These are phyloP conservation scores for Gymnoscelis rufifasciata DNA, from an alignment of 2,888 invertebrate genomes.

Conservation along the genomic window DNA sequence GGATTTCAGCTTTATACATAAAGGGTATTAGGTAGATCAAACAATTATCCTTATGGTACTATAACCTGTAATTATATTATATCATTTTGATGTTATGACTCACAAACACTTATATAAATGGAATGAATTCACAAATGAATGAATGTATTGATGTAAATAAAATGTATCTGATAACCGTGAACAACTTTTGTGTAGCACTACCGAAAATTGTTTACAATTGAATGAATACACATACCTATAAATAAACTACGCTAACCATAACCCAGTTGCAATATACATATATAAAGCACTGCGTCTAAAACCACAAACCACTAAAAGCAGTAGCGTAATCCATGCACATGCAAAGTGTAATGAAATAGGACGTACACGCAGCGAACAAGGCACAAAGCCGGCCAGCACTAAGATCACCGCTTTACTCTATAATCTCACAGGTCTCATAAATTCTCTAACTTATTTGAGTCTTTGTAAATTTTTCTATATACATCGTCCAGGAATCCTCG, in stretches of 20 bases:
- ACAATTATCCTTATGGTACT: conserved; percentile 52
- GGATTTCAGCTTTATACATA: conserved; percentile 23
- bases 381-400: conserved; percentile 70
- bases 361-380: conserved; percentile 63
- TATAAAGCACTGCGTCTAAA: conserved; percentile 12
- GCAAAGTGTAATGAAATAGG: conserved; percentile 55
- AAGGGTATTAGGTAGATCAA: conserved; percentile 40
- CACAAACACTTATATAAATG: not conserved
- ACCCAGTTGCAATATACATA: conserved; percentile 18
- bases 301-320: conserved; percentile 23
- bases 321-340: conserved; percentile 29
- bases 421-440: conserved; percentile 76
- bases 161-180: conserved; percentile 1
- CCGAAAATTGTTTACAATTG: not conserved
- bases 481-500: conserved; percentile 71
- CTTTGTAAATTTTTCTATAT: conserved; percentile 72
- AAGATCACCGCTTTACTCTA: conserved; percentile 75
- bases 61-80: conserved; percentile 38
- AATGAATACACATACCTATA: not conserved
- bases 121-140: not conserved
- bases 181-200: not conserved
- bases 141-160: not conserved
- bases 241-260: conserved; percentile 5
- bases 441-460: conserved; percentile 74
- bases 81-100: too few relatives aligned